phyloP scores from a whole-genome alignment of 2,797 vertebrate genomes.

The Enteromius radiatus region DNA sequence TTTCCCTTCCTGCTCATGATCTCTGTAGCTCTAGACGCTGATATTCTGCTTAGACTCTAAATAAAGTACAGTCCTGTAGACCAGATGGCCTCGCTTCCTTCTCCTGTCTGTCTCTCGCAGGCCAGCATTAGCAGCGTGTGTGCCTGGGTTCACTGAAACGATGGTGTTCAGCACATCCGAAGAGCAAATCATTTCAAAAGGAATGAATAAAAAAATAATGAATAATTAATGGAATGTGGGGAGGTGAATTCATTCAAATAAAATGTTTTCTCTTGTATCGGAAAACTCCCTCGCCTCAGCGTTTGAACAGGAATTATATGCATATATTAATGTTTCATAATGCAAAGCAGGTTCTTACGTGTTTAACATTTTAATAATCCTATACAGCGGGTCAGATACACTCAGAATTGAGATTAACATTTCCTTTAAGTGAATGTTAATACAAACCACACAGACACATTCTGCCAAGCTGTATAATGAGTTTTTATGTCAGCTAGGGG shows the following conservation, averaged over 20 bases:
- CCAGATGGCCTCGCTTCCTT: constrained; percentile 69
- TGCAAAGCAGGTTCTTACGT: constrained; percentile 53
- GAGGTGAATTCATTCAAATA: constrained; percentile 78
- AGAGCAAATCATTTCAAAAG: constrained; percentile 82
- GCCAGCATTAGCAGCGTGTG: constrained; percentile 74
- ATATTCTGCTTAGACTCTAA: constrained; percentile 88
- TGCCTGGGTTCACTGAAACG: constrained; percentile 81
- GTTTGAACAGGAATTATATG: background rate
- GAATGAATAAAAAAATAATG: constrained; percentile 82
- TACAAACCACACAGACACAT: background rate
- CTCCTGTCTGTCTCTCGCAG: constrained; percentile 58
- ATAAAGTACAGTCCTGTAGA: constrained; percentile 90
- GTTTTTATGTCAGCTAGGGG: background rate
- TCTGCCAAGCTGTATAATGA: background rate
- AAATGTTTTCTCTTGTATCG: constrained; percentile 15
- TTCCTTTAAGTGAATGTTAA: background rate
- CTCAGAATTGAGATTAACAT: background rate
- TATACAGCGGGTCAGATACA: background rate
- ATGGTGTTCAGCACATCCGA: constrained; percentile 78
- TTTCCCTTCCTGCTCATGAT: constrained; percentile 83
- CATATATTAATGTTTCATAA: background rate
- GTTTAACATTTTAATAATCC: background rate
- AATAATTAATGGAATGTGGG: constrained; percentile 79
- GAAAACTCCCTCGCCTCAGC: background rate
- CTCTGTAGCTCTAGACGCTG: constrained; percentile 88